These are phyloP conservation scores for Alsophila aescularia DNA, from an alignment of 2,888 invertebrate genomes.

Conservation along the genomic window DNA sequence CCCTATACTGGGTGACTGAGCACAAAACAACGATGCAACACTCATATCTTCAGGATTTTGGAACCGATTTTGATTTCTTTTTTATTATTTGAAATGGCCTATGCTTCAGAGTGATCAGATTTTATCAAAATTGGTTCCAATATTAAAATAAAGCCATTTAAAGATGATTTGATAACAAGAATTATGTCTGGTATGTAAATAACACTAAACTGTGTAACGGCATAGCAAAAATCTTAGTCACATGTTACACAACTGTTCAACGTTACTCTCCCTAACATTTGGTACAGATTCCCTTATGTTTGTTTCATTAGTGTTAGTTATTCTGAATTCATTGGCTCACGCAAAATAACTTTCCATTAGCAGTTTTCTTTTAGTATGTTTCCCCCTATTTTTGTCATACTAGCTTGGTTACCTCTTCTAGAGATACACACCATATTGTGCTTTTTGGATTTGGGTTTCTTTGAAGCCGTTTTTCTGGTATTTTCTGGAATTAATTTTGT, in stretches of 20 bases:
- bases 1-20: no score
- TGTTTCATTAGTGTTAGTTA: conserved; percentile 17
- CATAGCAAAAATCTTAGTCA: background rate
- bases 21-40: no score
- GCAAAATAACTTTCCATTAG: conserved; percentile 35
- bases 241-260: background rate
- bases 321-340: conserved; percentile 26
- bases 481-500: background rate
- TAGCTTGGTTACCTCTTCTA: conserved; percentile 1
- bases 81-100: no score
- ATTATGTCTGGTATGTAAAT: no score
- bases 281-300: conserved; percentile 2
- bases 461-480: background rate
- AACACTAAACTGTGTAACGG: background rate
- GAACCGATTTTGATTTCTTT: no score
- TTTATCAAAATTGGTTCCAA: no score
- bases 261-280: background rate
- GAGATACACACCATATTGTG: background rate
- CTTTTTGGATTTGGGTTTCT: background rate
- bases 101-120: no score
- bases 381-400: conserved; percentile 26
- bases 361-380: conserved; percentile 30
- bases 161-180: no score
- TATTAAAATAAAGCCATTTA: no score
- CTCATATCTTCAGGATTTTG: no score